A percentile compares a stretch with the other conserved stretches of the same genome.
These are phyloP conservation scores for Naso thynnoides DNA, from an alignment of 2,797 vertebrate genomes.

Conservation along the genomic window DNA sequence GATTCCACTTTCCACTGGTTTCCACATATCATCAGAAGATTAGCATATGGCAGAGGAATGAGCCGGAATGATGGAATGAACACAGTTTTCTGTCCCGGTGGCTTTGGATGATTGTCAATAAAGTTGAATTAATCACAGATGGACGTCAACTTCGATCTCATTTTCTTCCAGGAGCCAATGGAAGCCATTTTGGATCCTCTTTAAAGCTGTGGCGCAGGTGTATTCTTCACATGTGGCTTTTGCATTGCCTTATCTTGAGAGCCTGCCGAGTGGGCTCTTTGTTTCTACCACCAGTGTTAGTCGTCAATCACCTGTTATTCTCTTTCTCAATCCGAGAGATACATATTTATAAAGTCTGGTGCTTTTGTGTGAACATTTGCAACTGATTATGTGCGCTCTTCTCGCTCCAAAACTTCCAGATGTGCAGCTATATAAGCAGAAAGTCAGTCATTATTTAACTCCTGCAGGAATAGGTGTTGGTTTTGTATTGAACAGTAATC, in stretches of 20 bases:
- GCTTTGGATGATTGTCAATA: conserved; percentile 72
- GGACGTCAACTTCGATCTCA: conserved; percentile 70
- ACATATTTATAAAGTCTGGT: conserved; percentile 81
- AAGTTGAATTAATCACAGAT: conserved; percentile 73
- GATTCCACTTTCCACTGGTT: conserved; percentile 40
- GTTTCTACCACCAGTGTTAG: conserved; percentile 76
- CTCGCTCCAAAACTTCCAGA: conserved; percentile 76
- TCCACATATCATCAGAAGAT: conserved; percentile 43
- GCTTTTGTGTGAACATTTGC: conserved; percentile 76
- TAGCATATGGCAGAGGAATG: conserved; percentile 46
- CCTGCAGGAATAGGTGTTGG: conserved; percentile 63
- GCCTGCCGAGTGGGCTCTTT: conserved; percentile 51
- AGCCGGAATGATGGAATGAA: conserved; percentile 58
- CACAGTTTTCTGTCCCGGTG: conserved; percentile 55
- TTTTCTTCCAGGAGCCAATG: conserved; percentile 44
- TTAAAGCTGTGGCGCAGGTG: conserved; percentile 39
- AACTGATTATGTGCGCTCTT: conserved; percentile 75
- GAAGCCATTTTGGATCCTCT: conserved; percentile 49
- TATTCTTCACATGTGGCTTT: conserved; percentile 56
- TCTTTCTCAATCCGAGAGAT: conserved; percentile 58
- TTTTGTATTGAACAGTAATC: conserved; percentile 68
- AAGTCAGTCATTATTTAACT: conserved; percentile 49
- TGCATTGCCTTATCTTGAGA: conserved; percentile 47
- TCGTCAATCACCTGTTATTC: conserved; percentile 69
- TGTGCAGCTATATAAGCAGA: conserved; percentile 65